Percentiles rank a stretch among this genome's conserved stretches.
phyloP scores from a whole-genome alignment of 2,888 invertebrate genomes.

The Chrysotoxum bicinctum region DNA sequence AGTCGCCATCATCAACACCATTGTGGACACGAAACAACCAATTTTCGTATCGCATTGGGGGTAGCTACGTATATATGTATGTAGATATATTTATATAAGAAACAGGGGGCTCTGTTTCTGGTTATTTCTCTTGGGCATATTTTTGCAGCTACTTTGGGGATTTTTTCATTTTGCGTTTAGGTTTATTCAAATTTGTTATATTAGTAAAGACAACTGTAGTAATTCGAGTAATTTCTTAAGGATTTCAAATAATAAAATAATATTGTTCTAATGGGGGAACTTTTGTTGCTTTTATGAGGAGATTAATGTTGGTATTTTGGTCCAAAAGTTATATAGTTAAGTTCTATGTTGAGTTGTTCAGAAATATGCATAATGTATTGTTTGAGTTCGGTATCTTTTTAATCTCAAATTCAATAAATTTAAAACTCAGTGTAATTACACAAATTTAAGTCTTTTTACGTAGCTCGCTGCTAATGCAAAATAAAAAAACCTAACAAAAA shows the following conservation, averaged over 20 bases:
- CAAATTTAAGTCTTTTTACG: no score
- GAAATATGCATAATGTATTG: no score
- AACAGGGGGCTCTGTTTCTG: neutral
- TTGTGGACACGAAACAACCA: constrained; percentile 53
- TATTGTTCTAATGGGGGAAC: neutral
- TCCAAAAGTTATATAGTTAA: no score
- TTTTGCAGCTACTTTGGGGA: neutral
- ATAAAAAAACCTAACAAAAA: no score
- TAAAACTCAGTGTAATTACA: no score
- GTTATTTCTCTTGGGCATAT: neutral
- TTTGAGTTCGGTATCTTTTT: no score
- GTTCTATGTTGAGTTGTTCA: no score
- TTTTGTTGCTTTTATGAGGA: neutral
- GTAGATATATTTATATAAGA: neutral
- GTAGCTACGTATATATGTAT: neutral
- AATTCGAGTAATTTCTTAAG: neutral
- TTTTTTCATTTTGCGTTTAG: neutral
- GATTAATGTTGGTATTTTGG: no score
- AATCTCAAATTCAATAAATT: no score
- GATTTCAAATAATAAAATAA: neutral
- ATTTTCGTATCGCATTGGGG: neutral
- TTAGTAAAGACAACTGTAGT: neutral
- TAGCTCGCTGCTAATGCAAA: no score
- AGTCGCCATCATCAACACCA: neutral
- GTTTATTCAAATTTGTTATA: neutral